A percentile compares a stretch with the other conserved stretches of the same genome.
phyloP scores from a whole-genome alignment of 2,888 invertebrate species.

The Ypsolopha sequella region DNA sequence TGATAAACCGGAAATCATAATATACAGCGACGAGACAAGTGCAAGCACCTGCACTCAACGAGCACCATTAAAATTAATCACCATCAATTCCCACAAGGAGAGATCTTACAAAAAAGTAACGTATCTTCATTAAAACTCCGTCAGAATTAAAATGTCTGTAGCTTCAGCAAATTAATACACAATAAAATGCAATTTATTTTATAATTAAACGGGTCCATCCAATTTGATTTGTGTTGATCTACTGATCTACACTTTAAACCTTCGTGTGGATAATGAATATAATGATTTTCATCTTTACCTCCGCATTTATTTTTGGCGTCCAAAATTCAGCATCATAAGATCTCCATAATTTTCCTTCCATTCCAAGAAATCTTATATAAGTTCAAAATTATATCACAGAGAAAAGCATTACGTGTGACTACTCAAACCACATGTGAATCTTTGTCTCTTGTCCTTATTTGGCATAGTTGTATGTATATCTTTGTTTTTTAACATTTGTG shows the following conservation, averaged over 20 bases:
- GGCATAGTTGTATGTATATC: not conserved
- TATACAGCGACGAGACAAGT: constrained; percentile 19
- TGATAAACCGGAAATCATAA: constrained; percentile 54
- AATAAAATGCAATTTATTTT: too few relatives aligned
- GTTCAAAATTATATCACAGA: constrained; percentile 8
- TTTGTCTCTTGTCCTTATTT: constrained; percentile 4
- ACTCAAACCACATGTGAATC: not conserved
- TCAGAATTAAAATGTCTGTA: too few relatives aligned
- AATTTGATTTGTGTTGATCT: too few relatives aligned
- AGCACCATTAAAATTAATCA: constrained; percentile 10
- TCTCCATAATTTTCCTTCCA: constrained; percentile 8
- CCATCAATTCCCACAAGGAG: constrained; percentile 5
- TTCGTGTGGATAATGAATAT: too few relatives aligned
- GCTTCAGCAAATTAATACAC: too few relatives aligned
- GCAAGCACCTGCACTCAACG: constrained; percentile 29
- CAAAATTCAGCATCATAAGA: too few relatives aligned
- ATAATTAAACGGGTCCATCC: too few relatives aligned
- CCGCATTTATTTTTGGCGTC: too few relatives aligned
- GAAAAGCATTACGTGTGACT: constrained; percentile 8
- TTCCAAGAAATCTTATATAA: constrained; percentile 8
- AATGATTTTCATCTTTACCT: too few relatives aligned
- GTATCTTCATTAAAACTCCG: constrained; percentile 14
- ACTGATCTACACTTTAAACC: too few relatives aligned
- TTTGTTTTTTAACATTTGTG: too few relatives aligned
- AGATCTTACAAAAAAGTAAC: not conserved